Base-by-base conservation (phyloP, 2,113 vertebrate genomes). In the Ciconia maguari region DNA sequence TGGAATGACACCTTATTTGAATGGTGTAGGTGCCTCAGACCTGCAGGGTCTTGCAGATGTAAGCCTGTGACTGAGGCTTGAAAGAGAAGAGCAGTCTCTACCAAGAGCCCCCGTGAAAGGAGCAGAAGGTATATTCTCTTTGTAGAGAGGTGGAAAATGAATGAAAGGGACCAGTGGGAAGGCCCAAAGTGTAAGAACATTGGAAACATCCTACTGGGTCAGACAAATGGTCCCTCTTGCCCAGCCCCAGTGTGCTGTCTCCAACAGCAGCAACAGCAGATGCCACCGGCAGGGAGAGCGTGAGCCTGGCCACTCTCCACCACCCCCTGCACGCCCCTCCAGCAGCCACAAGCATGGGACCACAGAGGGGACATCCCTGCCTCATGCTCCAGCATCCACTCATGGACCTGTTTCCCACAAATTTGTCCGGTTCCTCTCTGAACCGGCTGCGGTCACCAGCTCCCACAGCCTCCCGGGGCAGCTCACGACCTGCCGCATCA, bases 171-270 rank as follows among this genome's bases (percentile, higher is more conserved):
- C 32, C 13, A 42, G 16, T 27, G 69, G 27, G 62, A 93, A 81
- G 51, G 29, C 42, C 18, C 55, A 15, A 48, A 58, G 41, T 8
- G 17, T 70, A 64, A 89, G 11, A 51, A 25, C 16, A 44, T 3
- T 54, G 30, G 20, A 22, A 60, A 29, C 46, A 44, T 17, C 62
- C 8, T 6, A 2, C 26, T 1, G 21, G n/a, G 10, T 48, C 72
- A 78, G 32, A 25, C 10, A 24, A 41, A n/a, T 0, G 20, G 69
- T 34, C 16, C 0, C 0, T 2, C 18, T 2, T 5, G 34, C 21
- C 44, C 92, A 36, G 69, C 15, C 18, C 18, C 42, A 11, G n/a
- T 13, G 0, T 13, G 0, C 27, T 6, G 1, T 1, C 54, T 13
- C 78, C 66, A 36, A 6, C 54, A 55, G 48, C 71, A 10, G 21